Percentiles rank a stretch among this genome's conserved stretches.
Evolutionary conservation across 2,888 invertebrate genomes (phyloP).

Genomic region (Apodemia mormo): DNA sequence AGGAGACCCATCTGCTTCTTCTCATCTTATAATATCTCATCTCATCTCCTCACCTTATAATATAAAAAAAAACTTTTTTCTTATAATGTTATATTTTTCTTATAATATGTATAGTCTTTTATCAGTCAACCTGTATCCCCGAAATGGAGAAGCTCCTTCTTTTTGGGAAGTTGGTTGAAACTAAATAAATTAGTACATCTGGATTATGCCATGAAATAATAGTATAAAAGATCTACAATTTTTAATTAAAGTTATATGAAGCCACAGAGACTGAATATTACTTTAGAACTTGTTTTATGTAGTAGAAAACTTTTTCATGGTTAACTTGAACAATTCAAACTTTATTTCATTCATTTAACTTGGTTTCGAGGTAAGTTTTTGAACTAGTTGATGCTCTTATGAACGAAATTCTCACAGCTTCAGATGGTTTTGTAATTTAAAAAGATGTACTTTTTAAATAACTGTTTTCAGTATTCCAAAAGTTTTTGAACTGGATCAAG

Average conservation of each 20-base stretch:
- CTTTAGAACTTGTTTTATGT: slow-evolving; percentile 17
- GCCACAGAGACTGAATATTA: slow-evolving; percentile 18
- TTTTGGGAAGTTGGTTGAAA: no score
- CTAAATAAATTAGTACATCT: no score
- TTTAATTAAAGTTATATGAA: slow-evolving; percentile 18
- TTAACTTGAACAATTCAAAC: slow-evolving; percentile 18
- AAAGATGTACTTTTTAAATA: background rate
- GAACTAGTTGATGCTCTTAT: slow-evolving; percentile 11
- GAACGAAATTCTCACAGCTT: slow-evolving; percentile 4
- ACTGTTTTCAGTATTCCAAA: background rate
- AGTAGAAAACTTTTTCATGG: slow-evolving; percentile 15
- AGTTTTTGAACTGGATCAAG: background rate
- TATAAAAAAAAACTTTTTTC: no score
- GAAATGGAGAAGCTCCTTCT: no score
- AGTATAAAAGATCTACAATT: slow-evolving; percentile 6
- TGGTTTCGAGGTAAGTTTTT: slow-evolving; percentile 18
- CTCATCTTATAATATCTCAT: no score
- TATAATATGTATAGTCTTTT: no score
- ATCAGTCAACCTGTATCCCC: no score
- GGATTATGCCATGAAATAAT: background rate
- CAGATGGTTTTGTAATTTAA: slow-evolving; percentile 9
- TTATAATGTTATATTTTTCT: no score
- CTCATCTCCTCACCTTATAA: no score
- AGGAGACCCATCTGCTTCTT: no score
- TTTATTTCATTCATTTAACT: slow-evolving; percentile 18